Base-by-base conservation (phyloP, 2,797 vertebrate species). In the Pipistrellus pygmaeus region DNA sequence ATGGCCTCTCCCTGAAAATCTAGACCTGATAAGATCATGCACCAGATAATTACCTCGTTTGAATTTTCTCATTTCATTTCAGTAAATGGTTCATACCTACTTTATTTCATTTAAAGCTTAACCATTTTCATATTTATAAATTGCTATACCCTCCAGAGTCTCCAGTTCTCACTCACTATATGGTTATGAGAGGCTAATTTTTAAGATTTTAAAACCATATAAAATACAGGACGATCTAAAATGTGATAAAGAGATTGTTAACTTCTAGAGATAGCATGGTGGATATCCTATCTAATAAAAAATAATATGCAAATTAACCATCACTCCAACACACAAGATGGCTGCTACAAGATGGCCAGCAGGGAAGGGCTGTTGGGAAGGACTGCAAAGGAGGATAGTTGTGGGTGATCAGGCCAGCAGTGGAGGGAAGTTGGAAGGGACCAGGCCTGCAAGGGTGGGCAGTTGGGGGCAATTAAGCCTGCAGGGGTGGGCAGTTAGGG, bases 1-100 rank as follows among this genome's bases (percentile, higher is more conserved):
- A 60, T 71, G 23, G 85, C 93, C 93, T 91, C 93, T 94, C 95
- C 95, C 85, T 96, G 76, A 94, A 90, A 85, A 90, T 93, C 90
- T 93, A 78, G 85, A 88, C 69, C 81, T 93, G 60, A 83, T n/a
- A 17, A 85, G 85, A 95, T 68, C 87, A 35, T 10, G 12, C 0
- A 6, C 10, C 60, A 93, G 71, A 55, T 88, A 95, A 94, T 71
- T 81, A 55, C 71, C 60, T 94, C 80, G 88, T 85, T 86, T 88
- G 51, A 95, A 90, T 95, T 83, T 55, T 86, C 27, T 90, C 48
- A 81, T 83, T 88, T 90, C 60, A 83, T 95, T 95, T 94, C 35
- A 60, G 44, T 78, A 83, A 95, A 69, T 46, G 95, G 78, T 44
- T 94, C 35, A 21, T 48, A 66, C 30, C 82, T 84, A 78, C 88